Conservation (phyloP, 2,888 invertebrate genomes). For the Spisula subtruncata region DNA sequence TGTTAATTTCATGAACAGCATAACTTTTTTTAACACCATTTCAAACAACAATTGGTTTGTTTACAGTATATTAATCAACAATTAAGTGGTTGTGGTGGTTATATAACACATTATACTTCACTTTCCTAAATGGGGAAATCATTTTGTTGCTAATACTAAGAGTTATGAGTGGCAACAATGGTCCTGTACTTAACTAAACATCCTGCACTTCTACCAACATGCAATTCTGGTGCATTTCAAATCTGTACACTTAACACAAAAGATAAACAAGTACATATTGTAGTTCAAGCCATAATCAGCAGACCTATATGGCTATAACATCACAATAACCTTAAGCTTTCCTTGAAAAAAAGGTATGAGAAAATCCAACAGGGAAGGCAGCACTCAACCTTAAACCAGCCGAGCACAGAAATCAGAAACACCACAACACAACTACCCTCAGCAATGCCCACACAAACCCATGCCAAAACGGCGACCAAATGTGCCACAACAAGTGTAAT, state of each 20-base stretch:
- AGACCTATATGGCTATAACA: too few relatives aligned
- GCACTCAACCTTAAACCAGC: too few relatives aligned
- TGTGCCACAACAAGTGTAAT: too few relatives aligned
- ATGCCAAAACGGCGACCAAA: too few relatives aligned
- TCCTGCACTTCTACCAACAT: not conserved
- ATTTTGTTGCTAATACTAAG: not conserved
- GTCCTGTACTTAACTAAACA: not conserved
- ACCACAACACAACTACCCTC: too few relatives aligned
- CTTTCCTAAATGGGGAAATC: slow-evolving; percentile 10
- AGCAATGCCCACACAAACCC: too few relatives aligned
- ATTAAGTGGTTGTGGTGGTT: not conserved
- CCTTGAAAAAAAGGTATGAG: too few relatives aligned
- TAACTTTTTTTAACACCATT: not conserved
- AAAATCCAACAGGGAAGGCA: too few relatives aligned
- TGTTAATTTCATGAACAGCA: not conserved
- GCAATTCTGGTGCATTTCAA: not conserved
- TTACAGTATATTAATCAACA: not conserved
- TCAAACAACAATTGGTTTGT: not conserved
- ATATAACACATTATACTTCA: not conserved
- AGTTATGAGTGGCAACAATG: not conserved
- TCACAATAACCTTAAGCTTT: too few relatives aligned
- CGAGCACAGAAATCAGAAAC: too few relatives aligned
- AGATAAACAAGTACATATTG: not conserved
- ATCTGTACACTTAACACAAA: not conserved
- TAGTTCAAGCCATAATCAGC: too few relatives aligned